Base-by-base conservation (phyloP, 1,140 invertebrate genomes). In the Psilanteris sp. region DNA sequence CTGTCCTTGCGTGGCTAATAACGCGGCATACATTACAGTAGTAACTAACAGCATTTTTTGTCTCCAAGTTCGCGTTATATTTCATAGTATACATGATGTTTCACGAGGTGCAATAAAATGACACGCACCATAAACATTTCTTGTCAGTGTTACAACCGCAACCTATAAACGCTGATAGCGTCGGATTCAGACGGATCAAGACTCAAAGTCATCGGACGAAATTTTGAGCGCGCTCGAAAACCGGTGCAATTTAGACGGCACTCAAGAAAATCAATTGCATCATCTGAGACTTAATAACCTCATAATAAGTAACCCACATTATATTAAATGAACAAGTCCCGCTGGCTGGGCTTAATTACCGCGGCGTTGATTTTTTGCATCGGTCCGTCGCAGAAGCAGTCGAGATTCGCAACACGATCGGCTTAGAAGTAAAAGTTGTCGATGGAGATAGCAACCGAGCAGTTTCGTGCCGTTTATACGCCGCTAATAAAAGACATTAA, bases 401-500 rank as follows among this genome's bases (percentile, higher is more conserved):
- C 39, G 36, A 34, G 66, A 34, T 61, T 43, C 20, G 52, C 20
- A 18, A 37, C 27, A 43, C 20, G 39, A 54, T 61, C 22, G 18
- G 48, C 61, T 67, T 67, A 64, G 67, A 77, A 54, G 57, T 46
- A 71, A 72, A 67, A 67, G 50, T 67, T 43, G 54, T 41, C 75
- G 68, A 66, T 32, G 46, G 43, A 52, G 64, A 64, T 73, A 57
- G 68, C 9, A 54, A 61, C 66, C 59, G 57, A 20, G 50, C 11
- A 26, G 68, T 61, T 70, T 62, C 50, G 46, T 24, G 48, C 7
- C 39, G 55, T 64, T 72, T 66, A 66, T 59, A 15, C 52, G 14
- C 22, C 22, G 46, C 55, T 54, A 62, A 75, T 68, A 75, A 75
- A 68, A 70, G 64, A 79, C 62, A 73, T 79, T 71, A 79, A 74